A percentile compares a stretch with the other conserved stretches of the same genome.
phyloP scores from a whole-genome alignment of 2,888 invertebrate genomes.

The Andrena flavipes region DNA sequence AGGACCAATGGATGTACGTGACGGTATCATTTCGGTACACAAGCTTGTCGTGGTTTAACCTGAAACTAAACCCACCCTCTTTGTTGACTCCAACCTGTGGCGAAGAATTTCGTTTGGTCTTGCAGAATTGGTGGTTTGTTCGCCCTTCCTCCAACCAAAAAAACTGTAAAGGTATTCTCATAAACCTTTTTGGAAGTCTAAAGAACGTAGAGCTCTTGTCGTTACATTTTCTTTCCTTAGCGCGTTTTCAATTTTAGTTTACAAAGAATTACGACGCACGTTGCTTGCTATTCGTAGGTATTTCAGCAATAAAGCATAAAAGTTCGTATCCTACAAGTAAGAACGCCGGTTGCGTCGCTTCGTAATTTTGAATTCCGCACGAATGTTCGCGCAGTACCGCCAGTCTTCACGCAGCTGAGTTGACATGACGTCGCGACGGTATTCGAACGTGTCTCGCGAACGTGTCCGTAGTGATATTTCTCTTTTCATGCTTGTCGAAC shows the following conservation, averaged over 20 bases:
- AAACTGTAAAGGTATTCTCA: conserved; percentile 1
- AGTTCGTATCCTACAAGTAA: neutral
- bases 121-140: conserved; percentile 14
- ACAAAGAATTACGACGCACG: neutral
- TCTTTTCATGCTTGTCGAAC: neutral
- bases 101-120: too few species aligned
- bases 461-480: neutral
- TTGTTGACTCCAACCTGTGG: too few species aligned
- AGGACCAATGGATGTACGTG: too few species aligned
- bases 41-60: too few species aligned
- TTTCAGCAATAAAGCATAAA: too few species aligned
- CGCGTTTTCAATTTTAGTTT: neutral
- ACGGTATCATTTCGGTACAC: too few species aligned
- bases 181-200: neutral
- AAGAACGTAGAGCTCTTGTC: too few species aligned
- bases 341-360: neutral
- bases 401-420: neutral
- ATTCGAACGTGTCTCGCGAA: neutral
- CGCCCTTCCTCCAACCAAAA: conserved; percentile 1
- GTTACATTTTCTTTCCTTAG: too few species aligned
- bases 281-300: neutral
- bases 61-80: too few species aligned
- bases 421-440: conserved; percentile 10
- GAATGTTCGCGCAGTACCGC: conserved; percentile 4
- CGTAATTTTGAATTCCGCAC: neutral